Conservation (phyloP, 2,797 vertebrate genomes). For the Telmatherina bonti region DNA sequence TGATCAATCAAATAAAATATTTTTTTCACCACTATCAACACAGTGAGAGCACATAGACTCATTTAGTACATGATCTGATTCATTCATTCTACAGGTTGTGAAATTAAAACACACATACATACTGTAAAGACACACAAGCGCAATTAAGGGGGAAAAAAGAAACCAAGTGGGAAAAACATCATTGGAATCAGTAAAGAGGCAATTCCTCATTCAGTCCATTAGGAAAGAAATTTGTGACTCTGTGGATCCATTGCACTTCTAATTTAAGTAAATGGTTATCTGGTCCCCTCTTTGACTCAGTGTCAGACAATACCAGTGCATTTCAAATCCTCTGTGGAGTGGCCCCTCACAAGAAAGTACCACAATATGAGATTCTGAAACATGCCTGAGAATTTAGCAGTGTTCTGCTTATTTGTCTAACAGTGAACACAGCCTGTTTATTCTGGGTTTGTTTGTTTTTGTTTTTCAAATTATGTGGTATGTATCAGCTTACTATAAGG, state of each 20-base stretch:
- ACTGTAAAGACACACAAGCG: neutral
- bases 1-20: neutral
- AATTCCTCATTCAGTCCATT: conserved; percentile 59
- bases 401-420: conserved; percentile 12
- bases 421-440: neutral
- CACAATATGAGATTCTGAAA: conserved; percentile 23
- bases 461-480: no score
- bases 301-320: conserved; percentile 48
- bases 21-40: neutral
- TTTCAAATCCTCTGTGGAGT: conserved; percentile 47
- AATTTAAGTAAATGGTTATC: conserved; percentile 66
- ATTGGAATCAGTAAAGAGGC: conserved; percentile 29
- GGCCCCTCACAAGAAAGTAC: conserved; percentile 34
- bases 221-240: conserved; percentile 52
- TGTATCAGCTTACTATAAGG: neutral
- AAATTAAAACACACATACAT: conserved; percentile 14
- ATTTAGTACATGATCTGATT: conserved; percentile 4
- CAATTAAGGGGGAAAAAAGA: conserved; percentile 18
- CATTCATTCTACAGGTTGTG: conserved; percentile 9
- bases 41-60: neutral
- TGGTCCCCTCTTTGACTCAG: conserved; percentile 51
- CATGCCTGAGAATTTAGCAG: conserved; percentile 11
- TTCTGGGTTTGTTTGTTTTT: no score
- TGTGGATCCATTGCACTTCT: conserved; percentile 65
- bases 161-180: conserved; percentile 31